Percentiles rank a stretch among this genome's conserved stretches.
Conservation (phyloP, 2,797 vertebrate genomes). For the Melopsittacus undulatus region DNA sequence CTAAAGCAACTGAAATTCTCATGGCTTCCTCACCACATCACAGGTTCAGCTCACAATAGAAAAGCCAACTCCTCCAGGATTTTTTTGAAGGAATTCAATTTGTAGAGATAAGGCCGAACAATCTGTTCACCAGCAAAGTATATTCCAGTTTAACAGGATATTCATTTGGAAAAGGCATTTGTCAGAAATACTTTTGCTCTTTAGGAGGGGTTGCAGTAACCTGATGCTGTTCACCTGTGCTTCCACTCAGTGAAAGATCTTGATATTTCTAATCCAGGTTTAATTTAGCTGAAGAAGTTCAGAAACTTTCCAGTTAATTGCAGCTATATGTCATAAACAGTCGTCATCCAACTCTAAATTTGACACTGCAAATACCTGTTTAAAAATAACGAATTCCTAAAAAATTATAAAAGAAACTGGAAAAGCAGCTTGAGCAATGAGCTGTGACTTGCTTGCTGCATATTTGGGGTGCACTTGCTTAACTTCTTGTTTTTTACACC, state of each 20-base stretch:
- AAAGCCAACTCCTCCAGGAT: not conserved
- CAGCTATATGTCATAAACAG: not conserved
- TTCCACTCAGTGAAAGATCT: not conserved
- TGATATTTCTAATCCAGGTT: not conserved
- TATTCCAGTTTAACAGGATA: not conserved
- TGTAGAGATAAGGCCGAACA: not conserved
- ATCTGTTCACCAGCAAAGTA: not conserved
- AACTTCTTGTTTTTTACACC: not conserved
- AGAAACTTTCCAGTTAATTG: not conserved
- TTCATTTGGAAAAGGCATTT: not conserved
- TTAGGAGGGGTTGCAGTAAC: not conserved
- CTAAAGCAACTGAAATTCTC: not conserved
- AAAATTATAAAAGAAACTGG: not conserved
- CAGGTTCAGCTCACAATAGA: not conserved
- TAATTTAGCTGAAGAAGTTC: not conserved
- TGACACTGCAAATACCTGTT: not conserved
- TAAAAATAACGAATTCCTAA: not conserved
- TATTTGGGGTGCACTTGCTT: not conserved
- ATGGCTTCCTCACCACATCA: not conserved
- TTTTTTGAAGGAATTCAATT: not conserved
- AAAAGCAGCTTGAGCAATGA: not conserved
- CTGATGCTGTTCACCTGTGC: not conserved
- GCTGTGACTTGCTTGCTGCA: not conserved
- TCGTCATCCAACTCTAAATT: not conserved
- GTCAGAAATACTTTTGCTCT: not conserved